Evolutionary conservation across 2,797 vertebrate genomes (phyloP).

Genomic region (Galagoides demidoff): DNA sequence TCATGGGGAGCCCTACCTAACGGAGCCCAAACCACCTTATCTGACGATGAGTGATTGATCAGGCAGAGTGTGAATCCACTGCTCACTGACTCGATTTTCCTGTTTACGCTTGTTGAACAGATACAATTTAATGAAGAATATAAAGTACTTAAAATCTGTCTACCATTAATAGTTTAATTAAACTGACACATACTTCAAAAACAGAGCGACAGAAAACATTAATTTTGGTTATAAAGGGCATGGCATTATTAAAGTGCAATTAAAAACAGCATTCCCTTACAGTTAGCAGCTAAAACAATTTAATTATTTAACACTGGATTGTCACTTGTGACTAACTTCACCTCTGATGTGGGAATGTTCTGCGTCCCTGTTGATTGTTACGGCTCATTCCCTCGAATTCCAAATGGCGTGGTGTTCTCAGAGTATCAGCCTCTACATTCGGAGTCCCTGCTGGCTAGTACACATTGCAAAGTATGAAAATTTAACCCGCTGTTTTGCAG

Average conservation of each 20-base stretch:
- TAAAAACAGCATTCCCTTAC: conserved; percentile 88
- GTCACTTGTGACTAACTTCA: conserved; percentile 85
- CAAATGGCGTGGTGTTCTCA: conserved; percentile 30
- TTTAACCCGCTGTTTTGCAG: background rate
- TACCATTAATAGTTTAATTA: conserved; percentile 91
- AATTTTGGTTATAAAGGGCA: conserved; percentile 90
- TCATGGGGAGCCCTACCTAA: conserved; percentile 77
- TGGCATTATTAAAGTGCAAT: conserved; percentile 90
- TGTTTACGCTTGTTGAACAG: conserved; percentile 88
- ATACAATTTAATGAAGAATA: conserved; percentile 89
- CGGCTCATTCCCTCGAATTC: conserved; percentile 28
- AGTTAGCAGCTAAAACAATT: conserved; percentile 88
- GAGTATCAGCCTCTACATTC: background rate
- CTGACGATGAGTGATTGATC: conserved; percentile 86
- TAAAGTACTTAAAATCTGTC: conserved; percentile 88
- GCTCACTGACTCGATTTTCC: conserved; percentile 83
- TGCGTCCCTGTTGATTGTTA: conserved; percentile 64
- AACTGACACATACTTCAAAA: conserved; percentile 90
- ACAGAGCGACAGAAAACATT: conserved; percentile 88
- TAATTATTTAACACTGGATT: conserved; percentile 87
- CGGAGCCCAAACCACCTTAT: conserved; percentile 78
- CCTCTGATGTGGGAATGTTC: conserved; percentile 71
- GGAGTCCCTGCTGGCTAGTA: background rate
- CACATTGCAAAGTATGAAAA: background rate
- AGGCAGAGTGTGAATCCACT: conserved; percentile 84